Base-by-base conservation (phyloP, 2,113 vertebrate genomes). In the Hirundichthys speculiger region DNA sequence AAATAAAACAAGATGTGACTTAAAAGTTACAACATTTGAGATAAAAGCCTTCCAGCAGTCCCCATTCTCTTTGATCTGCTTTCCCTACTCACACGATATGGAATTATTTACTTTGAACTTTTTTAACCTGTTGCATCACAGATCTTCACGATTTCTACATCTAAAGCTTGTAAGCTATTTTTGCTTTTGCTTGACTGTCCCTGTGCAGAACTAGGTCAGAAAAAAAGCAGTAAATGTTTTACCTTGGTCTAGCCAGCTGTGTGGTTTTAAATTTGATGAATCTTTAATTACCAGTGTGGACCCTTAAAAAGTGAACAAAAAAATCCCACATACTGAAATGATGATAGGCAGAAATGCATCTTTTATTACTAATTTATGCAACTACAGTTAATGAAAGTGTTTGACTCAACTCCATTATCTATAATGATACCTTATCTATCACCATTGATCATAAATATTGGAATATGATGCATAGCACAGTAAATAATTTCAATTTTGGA, bases 61-160 rank as follows among this genome's bases (percentile, higher is more conserved):
- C 52, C 30, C 22, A 0, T 8, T 18, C 39, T 46, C 51, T 79
- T 48, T 73, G 54, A 64, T 75, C 47, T 50, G 14, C n/a, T 27
- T 47, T 65, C 24, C 4, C 22, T 14, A 13, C 22, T 56, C 24
- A 41, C 46, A 39, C 43, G 43, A 30, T 49, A 69, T 40, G 11
- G 19, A 66, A 61, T 34, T 2, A 64, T 68, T 75, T 40, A 62
- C 48, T 78, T 69, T 64, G 65, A 77, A 61, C 14, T 5, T 60
- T 38, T 69, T 24, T 39, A 73, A 34, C 27, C 11, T 68, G 48
- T 68, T 60, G 45, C 34, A 5, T n/a, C 16, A 38, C 2, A 21
- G 40, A 57, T 49, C 15, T 18, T 30, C 6, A 7, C 11, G 30
- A 27, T 39, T 14, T 18, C 3, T 22, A n/a, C n/a, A 16, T 60